Evolutionary conservation across 2,113 vertebrate genomes (phyloP), one percentile per base, ranked within the genome.

Genomic region (Elachura formosa): DNA sequence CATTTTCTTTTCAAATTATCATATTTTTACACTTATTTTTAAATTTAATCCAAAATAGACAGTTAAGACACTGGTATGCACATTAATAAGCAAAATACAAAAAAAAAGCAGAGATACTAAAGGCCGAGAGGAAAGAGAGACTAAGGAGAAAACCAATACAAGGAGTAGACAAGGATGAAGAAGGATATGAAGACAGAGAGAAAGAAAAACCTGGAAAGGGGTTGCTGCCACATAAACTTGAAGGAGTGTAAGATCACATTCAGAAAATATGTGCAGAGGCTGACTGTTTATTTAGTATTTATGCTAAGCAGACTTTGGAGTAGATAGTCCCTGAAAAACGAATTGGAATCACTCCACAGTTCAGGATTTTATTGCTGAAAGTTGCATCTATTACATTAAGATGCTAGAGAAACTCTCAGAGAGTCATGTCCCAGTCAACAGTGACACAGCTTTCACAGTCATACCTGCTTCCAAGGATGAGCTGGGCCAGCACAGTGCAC

Each of bases 401-500:
- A 23, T 2, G 2, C 56, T 12, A 26, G 54, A 76, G 67, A 25
- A 74, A 38, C 23, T 75, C 34, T 38, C 2, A 19, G 11, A 33
- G n/a, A 34, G 38, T 62, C 56, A 11, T 0, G 0, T 51, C 41
- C 51, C 0, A 0, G 20, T 46, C 63, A 26, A 7, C 31, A 62
- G 33, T n/a, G 52, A 22, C 43, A 19, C 14, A 59, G 33, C 19
- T 75, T 54, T 85, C 58, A 26, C 34, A 67, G 28, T 69, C 2
- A 0, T 18, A 22, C 22, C 62, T 68, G 46, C 51, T 71, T 22
- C 2, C 34, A 38, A 25, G 49, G 61, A 34, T 0, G 10, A 68
- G 23, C 56, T 79, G 62, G 24, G 36, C 23, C 26, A 25, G 55
- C 26, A 23, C 15, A 33, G 24, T 26, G 54, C 34, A n/a, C 0